Evolutionary conservation across 2,888 invertebrate genomes (phyloP).

Genomic region (Synanthedon formicaeformis): DNA sequence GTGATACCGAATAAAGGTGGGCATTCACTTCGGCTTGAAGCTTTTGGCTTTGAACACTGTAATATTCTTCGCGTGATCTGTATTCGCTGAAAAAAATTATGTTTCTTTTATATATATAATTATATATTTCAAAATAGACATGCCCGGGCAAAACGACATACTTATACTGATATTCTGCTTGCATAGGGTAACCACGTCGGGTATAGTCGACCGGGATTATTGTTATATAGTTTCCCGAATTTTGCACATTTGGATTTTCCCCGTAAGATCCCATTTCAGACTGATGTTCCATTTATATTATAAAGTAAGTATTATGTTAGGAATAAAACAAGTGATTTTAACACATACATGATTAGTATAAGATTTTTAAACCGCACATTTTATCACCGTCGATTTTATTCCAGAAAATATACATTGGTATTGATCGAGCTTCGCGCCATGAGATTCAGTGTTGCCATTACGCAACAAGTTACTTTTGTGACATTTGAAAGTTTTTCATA

Average conservation of each 20-base stretch:
- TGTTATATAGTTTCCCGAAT: conserved; percentile 68
- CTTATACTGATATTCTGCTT: conserved; percentile 72
- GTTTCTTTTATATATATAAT: neutral
- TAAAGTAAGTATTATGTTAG: too few relatives aligned
- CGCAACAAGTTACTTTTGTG: too few relatives aligned
- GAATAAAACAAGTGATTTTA: neutral
- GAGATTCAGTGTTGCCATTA: neutral
- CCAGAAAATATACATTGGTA: conserved; percentile 13
- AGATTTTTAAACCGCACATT: conserved; percentile 6
- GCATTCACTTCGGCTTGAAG: conserved; percentile 65
- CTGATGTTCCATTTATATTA: conserved; percentile 51
- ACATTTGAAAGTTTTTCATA: too few relatives aligned
- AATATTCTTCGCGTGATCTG: conserved; percentile 61
- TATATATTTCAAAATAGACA: too few relatives aligned
- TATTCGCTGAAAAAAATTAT: conserved; percentile 44
- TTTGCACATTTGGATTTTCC: conserved; percentile 59
- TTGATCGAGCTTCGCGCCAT: conserved; percentile 46
- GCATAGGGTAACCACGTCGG: conserved; percentile 65
- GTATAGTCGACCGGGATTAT: conserved; percentile 73
- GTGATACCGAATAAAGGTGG: conserved; percentile 72
- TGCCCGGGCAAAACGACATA: conserved; percentile 20
- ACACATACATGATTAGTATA: conserved; percentile 1
- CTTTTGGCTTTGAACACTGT: conserved; percentile 62
- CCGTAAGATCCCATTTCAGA: conserved; percentile 62
- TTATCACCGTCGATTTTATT: conserved; percentile 4